Conservation (phyloP, 2,113 vertebrate genomes). For the Uropsilus gracilis region DNA sequence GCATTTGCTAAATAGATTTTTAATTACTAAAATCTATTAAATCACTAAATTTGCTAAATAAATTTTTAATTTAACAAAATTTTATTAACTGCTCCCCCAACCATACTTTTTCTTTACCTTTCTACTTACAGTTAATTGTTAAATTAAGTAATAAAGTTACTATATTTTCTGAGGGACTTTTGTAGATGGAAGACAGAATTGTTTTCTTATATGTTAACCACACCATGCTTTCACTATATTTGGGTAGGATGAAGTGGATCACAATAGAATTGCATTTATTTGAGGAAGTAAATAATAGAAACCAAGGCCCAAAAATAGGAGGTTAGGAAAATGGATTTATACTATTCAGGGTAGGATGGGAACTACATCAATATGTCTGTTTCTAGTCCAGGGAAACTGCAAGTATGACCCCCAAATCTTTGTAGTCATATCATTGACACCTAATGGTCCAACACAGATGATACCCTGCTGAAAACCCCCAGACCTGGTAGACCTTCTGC, state of each 20-base stretch:
- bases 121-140: neutral
- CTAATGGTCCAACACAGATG: neutral
- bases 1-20: neutral
- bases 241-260: neutral
- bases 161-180: slow-evolving; percentile 46
- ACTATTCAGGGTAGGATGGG: neutral
- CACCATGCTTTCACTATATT: neutral
- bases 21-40: slow-evolving; percentile 11
- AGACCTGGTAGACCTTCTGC: neutral
- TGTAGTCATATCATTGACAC: neutral
- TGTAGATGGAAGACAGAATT: slow-evolving; percentile 14
- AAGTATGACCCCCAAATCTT: neutral
- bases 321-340: neutral
- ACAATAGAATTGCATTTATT: slow-evolving; percentile 46
- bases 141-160: slow-evolving; percentile 58
- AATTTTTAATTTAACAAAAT: slow-evolving; percentile 27
- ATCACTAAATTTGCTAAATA: no score
- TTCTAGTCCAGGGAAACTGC: neutral
- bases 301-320: neutral
- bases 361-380: neutral
- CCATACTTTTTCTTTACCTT: slow-evolving; percentile 4
- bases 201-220: slow-evolving; percentile 55
- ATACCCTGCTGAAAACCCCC: neutral
- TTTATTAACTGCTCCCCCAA: slow-evolving; percentile 10
- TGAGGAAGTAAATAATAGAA: slow-evolving; percentile 33